Base-by-base conservation (phyloP, 2,888 invertebrate genomes). In the Kryphioiulus occultus region DNA sequence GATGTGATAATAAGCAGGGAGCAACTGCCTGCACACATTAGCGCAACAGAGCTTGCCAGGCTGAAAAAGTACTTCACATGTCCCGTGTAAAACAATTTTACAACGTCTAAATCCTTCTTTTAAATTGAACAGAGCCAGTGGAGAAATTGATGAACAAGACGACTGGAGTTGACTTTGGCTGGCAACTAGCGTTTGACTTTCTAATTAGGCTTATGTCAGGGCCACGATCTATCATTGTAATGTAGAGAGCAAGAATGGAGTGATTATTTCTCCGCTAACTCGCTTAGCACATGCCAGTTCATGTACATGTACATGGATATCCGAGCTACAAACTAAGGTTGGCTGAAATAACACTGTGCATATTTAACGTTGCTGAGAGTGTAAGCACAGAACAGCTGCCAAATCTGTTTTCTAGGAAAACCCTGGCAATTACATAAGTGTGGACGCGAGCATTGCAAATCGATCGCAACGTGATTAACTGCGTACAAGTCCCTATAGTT, bases 131-230 rank as follows among this genome's bases (percentile, higher is more conserved):
- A 78, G 78, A 78, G 78, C 30, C 78, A 78, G 4, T 30, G 78
- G 30, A 78, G 78, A 78, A 78, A 78, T 15, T 78, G 78, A 78
- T 78, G 78, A 78, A 10, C 30, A 15, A 26, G 78, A 78, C 78
- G 30, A 78, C 22, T 30, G 78, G 22, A 78, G 78, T 78, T 78
- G 78, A 78, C 78, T 78, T 15, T 78, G 78, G 78, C 30, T 78
- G 78, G 30, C 78, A 78, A 78, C 78, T 78, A 78, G 15, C 78
- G 78, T 78, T 78, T 78, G 78, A 78, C 78, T 78, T 78, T 78
- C 78, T 78, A 78, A 78, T 78, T 78, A 78, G 78, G 78, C 30
- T 78, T 30, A 30, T 78, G 78, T 78, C 78, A 30, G 78, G 78
- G 30, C 78, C 26, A 78, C 30, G 78, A 78, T 78, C 78, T 78